Evolutionary conservation across 2,113 vertebrate species (phyloP), one percentile per base, ranked within the genome.

Genomic region (Channa argus): DNA sequence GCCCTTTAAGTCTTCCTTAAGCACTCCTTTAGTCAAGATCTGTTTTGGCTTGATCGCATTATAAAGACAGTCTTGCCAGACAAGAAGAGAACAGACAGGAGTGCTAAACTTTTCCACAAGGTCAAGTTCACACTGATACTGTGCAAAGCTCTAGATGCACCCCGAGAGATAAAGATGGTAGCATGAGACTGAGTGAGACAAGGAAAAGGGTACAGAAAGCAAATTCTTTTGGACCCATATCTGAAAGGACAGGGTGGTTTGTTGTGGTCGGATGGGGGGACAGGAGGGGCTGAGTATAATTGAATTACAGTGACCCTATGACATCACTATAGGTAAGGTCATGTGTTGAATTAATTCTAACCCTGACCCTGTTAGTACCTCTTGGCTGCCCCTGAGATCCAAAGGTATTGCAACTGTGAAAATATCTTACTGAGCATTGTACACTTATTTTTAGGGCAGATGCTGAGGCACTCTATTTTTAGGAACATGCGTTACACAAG

Each of bases 221-320:
- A 71, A 82, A 85, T 89, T 75, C 73, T 74, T 15, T 61, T 47
- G 54, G 64, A 74, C 55, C 54, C 55, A 54, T 41, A 75, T 63
- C 50, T 61, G 60, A 79, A 53, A 83, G 86, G 56, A 56, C 55
- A 51, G 69, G 45, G 47, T 47, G n/a, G 55, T 71, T 24, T 63
- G 72, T 47, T 12, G 52, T 59, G 73, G 64, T 49, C 7, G 41
- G 69, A 66, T 37, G 71, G 66, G 50, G 74, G 61, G 55, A 38
- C 65, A 37, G 62, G 64, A 70, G 59, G 74, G 71, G 80, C 54
- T 8, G 56, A 65, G 44, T 74, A 83, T 88, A 93, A 93, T 88
- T 89, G 87, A 93, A 91, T 93, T 91, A 94, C 89, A 91, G 87
- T 87, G 89, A 90, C 86, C 86, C 86, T 74, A 54, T 84, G 91